phyloP scores from a whole-genome alignment of 2,888 invertebrate species.

The Macrosiphum euphorbiae region DNA sequence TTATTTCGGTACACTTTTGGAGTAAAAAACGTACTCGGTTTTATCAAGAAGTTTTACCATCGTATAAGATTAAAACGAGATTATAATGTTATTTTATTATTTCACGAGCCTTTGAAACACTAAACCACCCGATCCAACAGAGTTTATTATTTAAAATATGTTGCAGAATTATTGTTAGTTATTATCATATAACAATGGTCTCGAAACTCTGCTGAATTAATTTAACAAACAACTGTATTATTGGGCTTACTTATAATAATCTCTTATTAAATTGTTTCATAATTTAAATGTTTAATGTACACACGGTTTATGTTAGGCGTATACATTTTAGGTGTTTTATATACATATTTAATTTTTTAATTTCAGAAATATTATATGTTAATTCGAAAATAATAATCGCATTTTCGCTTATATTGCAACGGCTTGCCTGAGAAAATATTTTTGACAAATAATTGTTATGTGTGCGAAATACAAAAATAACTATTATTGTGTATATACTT shows the following conservation, averaged over 20 bases:
- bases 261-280: background rate
- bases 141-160: background rate
- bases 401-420: background rate
- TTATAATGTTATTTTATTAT: background rate
- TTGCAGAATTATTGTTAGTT: background rate
- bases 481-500: background rate
- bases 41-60: background rate
- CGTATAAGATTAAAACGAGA: constrained; percentile 20
- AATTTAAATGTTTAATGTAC: background rate
- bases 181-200: background rate
- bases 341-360: background rate
- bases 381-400: background rate
- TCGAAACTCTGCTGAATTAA: background rate
- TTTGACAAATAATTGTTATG: background rate
- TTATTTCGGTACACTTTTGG: constrained; percentile 22
- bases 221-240: background rate
- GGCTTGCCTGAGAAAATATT: background rate
- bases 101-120: background rate
- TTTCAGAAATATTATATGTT: background rate
- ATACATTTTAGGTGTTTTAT: background rate
- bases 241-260: background rate
- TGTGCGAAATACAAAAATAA: background rate
- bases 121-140: constrained; percentile 3
- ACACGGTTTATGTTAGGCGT: background rate
- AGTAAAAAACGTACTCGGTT: background rate